Evolutionary conservation across 2,888 invertebrate species (phyloP), one percentile per base, ranked within the genome.

Genomic region (Agrochola litura): DNA sequence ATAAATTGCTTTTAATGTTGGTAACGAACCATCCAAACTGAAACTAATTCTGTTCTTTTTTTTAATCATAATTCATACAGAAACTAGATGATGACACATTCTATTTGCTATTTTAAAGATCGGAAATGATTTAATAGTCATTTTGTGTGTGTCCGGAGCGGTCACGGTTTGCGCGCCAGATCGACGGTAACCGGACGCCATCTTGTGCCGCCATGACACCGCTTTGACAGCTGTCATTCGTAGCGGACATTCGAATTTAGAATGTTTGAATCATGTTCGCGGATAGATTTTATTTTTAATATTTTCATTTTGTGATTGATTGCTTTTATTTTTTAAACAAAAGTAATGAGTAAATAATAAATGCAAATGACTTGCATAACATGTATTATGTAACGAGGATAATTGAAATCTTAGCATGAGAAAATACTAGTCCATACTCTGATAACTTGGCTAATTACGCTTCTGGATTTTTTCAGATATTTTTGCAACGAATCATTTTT

Each of bases 141-240:
- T 94, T 95, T 95, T 94, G 94, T 92, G 88, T 86, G 81, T 88
- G 88, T 88, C 88, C 83, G 79, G 81, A 80, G 88, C 87, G 91
- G 92, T 94, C 95, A 95, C 94, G 95, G 92, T 91, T 86, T 89
- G 93, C 92, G 89, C 91, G 81, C 87, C 88, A 92, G 95, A 94
- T 91, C 90, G 95, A 93, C 95, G 92, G 96, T 95, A 95, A 96
- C 96, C 95, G 95, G 95, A 96, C 96, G 96, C 96, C 94, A 93
- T 93, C 91, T 93, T 94, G 94, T 93, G 91, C 77, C 90, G 94
- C 94, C 94, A 93, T 95, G 94, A 95, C 95, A 92, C 92, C 93
- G 94, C 92, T 95, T 94, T 96, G 96, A 96, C 96, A 96, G 95
- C 95, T 96, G 96, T 96, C 96, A 96, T 90, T 93, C 91, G 91